Conservation (phyloP, 2,113 vertebrate species). For the Oncorhynchus tshawytscha region DNA sequence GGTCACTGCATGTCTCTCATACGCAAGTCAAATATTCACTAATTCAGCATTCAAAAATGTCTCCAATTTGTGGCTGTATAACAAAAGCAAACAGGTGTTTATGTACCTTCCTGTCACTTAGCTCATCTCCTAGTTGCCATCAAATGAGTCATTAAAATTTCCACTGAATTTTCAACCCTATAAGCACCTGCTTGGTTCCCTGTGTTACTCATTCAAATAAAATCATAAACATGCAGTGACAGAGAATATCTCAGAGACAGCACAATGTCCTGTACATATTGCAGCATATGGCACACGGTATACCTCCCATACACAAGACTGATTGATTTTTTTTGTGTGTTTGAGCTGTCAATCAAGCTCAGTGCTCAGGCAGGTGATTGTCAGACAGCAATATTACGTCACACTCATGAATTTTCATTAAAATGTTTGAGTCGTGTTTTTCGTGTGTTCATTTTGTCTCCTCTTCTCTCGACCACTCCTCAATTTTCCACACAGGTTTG, state of each 20-base stretch:
- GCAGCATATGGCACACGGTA: constrained; percentile 62
- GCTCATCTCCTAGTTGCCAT: constrained; percentile 59
- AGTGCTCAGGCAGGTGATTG: constrained; percentile 26
- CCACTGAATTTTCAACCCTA: constrained; percentile 61
- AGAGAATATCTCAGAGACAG: constrained; percentile 35
- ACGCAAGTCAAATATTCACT: constrained; percentile 17
- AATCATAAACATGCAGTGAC: constrained; percentile 56
- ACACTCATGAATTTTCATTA: constrained; percentile 57
- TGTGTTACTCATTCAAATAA: constrained; percentile 64
- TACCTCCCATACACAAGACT: constrained; percentile 43
- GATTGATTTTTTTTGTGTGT: constrained; percentile 48
- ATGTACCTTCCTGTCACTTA: constrained; percentile 45
- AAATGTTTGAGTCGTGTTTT: constrained; percentile 15
- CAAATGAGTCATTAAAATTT: constrained; percentile 63
- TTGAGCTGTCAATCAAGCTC: constrained; percentile 56
- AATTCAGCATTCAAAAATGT: constrained; percentile 11
- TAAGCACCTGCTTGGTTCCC: constrained; percentile 32
- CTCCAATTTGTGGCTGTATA: constrained; percentile 47
- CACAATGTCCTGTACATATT: constrained; percentile 45
- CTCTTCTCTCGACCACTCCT: neutral
- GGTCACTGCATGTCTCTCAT: constrained; percentile 14
- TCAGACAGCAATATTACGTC: constrained; percentile 24
- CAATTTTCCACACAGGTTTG: neutral
- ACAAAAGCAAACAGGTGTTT: constrained; percentile 65
- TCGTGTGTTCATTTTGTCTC: neutral